Evolutionary conservation across 2,797 vertebrate genomes (phyloP), one percentile per base, ranked within the genome.

Genomic region (Morelia viridis): DNA sequence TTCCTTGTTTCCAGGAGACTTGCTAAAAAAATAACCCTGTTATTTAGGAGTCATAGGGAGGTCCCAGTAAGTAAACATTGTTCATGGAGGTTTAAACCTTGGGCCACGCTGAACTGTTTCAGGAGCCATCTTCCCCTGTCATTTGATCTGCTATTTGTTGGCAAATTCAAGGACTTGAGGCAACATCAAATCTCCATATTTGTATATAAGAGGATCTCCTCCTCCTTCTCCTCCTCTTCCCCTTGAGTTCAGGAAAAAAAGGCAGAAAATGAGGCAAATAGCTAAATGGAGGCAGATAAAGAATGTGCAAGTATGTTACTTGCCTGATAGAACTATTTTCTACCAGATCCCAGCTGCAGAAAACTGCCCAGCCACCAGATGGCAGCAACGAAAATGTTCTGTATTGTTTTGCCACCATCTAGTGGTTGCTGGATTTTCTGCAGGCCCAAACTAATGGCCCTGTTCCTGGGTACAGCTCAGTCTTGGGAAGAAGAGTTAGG

Each of bases 21-120:
- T 76, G 19, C 26, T 90, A 90, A 10, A 80, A 26, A 88, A 56
- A 22, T 41, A 35, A 71, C 19, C 35, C 83, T 91, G 19, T 91
- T 92, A 60, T 93, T 88, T 85, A 35, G 26, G 92, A 50, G 87
- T 62, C 62, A 53, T 91, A 1, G n/a, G 41, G 24, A 94, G 41
- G 62, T 0, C 88, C 93, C 76, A 19, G 89, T 68, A 94, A 93
- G 83, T 85, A 93, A 93, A 90, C 28, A 46, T 0, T 0, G 2
- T 57, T 93, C 57, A 26, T 17, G 86, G 93, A 5, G 80, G 57
- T 50, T 26, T 84, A 71, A 61, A 89, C 22, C 62, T 46, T 86
- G 50, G n/a, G 88, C 85, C 61, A 76, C 7, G 10, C 1, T 11
- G 84, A 56, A 61, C 35, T 53, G 57, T 56, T 24, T 80, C 65